Evolutionary conservation across 2,113 vertebrate genomes (phyloP), one percentile per base, ranked within the genome.

Genomic region (Gracilinanus agilis): DNA sequence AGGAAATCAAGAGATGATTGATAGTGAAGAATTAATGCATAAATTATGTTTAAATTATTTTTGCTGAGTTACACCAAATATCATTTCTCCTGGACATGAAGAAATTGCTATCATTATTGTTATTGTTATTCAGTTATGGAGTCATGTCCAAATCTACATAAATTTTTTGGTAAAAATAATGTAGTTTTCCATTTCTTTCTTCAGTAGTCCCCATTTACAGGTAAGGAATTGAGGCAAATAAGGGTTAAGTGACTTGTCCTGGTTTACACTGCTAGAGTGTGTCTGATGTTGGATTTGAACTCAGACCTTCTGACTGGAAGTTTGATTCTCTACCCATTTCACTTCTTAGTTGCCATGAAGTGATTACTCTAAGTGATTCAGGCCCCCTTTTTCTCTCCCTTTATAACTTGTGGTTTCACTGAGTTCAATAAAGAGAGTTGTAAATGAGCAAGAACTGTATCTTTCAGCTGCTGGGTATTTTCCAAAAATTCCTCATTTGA

Each of bases 401-500:
- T 0, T 53, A 90, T 90, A 2, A 24, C 21, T 9, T 7, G 53
- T 91, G 40, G 6, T 44, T 92, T 96, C 92, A 44, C 3, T 93
- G 92, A 25, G 16, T 54, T 12, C 27, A 0, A 24, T 24, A 25
- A 3, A 21, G 88, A 89, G 40, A 2, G 24, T 54, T 40, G 7
- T 53, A 94, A 54, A 88, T 95, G n/a, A 93, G 53, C 25, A 58
- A 90, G 24, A 89, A 55, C 11, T 75, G 2, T 89, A 40, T 89
- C 24, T 56, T 94, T 44, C n/a, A 27, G 54, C 49, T 61, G 75
- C 24, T 88, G n/a, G 4, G 56, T 88, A 2, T 88, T 90, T 2
- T 94, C 56, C 61, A 49, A 95, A 91, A 92, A 89, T 90, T 94
- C 44, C 54, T 88, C 21, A 55, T 61, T 24, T 10, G 19, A 91